Evolutionary conservation across 2,113 vertebrate genomes (phyloP), one percentile per base, ranked within the genome.

Genomic region (Pseudorasbora parva): DNA sequence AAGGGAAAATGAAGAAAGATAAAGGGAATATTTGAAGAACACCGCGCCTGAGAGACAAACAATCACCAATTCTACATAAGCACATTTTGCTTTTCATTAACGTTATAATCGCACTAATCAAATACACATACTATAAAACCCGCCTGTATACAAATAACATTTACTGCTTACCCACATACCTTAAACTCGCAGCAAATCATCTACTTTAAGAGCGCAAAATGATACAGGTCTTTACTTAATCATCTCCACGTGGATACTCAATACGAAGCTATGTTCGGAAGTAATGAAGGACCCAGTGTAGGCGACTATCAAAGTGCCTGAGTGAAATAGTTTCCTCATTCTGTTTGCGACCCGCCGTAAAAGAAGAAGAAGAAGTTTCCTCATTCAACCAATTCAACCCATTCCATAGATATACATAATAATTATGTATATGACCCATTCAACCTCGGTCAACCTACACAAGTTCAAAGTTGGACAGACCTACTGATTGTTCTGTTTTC

Each of bases 161-260:
- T 17, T 21, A 80, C 3, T 11, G 33, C 78, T 66, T 33, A 80
- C 77, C 23, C 17, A 25, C 7, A 15, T 15, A 6, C 10, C 2
- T 54, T 8, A 6, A 54, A 11, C 23, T 54, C 7, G 51, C n/a
- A 45, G 7, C 4, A 4, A 47, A 25, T 3, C 4, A 1, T 2
- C 15, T 7, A 15, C 37, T 41, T 43, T 15, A 15, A 57, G 75
- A 78, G 19, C 21, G 19, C 33, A 4, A 4, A 8, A 8, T 17
- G 12, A 25, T n/a, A 27, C 14, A 17, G 3, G 7, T 15, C 7
- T 27, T 8, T 2, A 8, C 47, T 9, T 59, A 2, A 15, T 27
- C 43, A 11, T 49, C 51, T 84, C 66, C 83, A 84, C 76, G 83
- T 84, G 83, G 37, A 60, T 4, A 27, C 2, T 19, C 23, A 19